Evolutionary conservation across 2,888 invertebrate species (phyloP).

Genomic region (Periphyllus acericola): DNA sequence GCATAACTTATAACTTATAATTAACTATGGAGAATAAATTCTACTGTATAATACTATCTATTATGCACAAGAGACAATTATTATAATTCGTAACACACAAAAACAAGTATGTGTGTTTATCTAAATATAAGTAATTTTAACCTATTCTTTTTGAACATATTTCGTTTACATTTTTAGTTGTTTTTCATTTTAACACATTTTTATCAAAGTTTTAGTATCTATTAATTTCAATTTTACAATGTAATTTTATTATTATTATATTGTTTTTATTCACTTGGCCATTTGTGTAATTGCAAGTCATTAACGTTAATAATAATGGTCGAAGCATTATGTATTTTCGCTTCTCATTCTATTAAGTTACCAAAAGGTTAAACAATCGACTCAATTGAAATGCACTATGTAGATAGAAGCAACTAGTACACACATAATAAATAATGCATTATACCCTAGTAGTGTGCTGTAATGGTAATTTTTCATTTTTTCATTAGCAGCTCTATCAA

Average conservation of each 20-base stretch:
- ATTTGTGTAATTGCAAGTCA: conserved; percentile 21
- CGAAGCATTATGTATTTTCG: conserved; percentile 18
- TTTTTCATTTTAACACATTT: too few species aligned
- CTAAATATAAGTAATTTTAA: too few species aligned
- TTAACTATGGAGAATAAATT: too few species aligned
- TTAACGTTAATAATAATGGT: conserved; percentile 29
- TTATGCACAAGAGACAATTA: too few species aligned
- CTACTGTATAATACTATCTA: too few species aligned
- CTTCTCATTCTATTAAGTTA: conserved; percentile 21
- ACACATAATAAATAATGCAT: conserved; percentile 64
- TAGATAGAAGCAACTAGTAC: conserved; percentile 32
- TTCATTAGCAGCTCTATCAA: background rate
- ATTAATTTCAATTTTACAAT: background rate
- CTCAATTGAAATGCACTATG: conserved; percentile 54
- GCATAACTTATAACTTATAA: too few species aligned
- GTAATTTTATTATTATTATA: background rate
- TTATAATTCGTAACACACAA: too few species aligned
- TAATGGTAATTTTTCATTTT: conserved; percentile 35
- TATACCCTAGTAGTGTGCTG: conserved; percentile 47
- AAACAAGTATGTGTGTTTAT: too few species aligned
- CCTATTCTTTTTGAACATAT: too few species aligned
- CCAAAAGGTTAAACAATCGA: conserved; percentile 65
- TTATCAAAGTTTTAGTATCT: background rate
- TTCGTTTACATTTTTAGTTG: too few species aligned
- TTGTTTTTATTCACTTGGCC: conserved; percentile 4